phyloP scores from a whole-genome alignment of 2,888 invertebrate species.

The Pediacus dermestoides region DNA sequence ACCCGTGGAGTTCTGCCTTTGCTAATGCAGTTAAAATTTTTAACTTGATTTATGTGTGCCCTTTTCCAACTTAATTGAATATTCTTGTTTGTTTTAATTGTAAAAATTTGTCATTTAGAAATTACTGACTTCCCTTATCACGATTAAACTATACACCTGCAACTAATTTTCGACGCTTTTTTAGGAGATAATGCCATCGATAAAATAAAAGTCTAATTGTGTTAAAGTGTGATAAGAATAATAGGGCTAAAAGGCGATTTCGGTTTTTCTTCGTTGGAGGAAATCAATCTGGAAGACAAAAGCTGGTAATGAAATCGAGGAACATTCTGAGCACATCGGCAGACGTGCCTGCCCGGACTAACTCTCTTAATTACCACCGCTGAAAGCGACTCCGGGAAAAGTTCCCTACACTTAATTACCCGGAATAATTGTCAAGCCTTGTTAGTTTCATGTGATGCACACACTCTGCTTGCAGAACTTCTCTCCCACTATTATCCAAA shows the following conservation, averaged over 20 bases:
- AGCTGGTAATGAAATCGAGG: conserved; percentile 38
- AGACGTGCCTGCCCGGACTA: conserved; percentile 44
- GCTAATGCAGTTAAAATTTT: conserved; percentile 45
- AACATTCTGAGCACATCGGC: conserved; percentile 43
- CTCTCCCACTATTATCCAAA: conserved; percentile 6
- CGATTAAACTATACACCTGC: no score
- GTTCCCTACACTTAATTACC: conserved; percentile 58
- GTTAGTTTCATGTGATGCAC: conserved; percentile 45
- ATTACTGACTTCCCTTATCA: conserved; percentile 31
- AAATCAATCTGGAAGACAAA: conserved; percentile 35
- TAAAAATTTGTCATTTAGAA: conserved; percentile 32
- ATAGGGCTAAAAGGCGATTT: no score
- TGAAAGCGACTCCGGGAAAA: conserved; percentile 50
- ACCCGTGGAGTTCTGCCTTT: conserved; percentile 20
- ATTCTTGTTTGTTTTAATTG: conserved; percentile 41
- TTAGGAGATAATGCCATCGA: no score
- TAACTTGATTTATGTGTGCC: conserved; percentile 43
- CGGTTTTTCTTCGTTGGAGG: no score
- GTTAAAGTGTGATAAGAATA: no score
- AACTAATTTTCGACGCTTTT: no score
- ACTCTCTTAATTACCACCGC: conserved; percentile 55
- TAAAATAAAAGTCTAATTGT: no score
- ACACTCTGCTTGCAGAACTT: conserved; percentile 10
- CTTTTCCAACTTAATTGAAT: conserved; percentile 40
- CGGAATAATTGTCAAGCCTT: conserved; percentile 58